A percentile compares a stretch with the other conserved stretches of the same genome.
Evolutionary conservation across 2,113 vertebrate species (phyloP).

Genomic region (Myiopsitta monachus): DNA sequence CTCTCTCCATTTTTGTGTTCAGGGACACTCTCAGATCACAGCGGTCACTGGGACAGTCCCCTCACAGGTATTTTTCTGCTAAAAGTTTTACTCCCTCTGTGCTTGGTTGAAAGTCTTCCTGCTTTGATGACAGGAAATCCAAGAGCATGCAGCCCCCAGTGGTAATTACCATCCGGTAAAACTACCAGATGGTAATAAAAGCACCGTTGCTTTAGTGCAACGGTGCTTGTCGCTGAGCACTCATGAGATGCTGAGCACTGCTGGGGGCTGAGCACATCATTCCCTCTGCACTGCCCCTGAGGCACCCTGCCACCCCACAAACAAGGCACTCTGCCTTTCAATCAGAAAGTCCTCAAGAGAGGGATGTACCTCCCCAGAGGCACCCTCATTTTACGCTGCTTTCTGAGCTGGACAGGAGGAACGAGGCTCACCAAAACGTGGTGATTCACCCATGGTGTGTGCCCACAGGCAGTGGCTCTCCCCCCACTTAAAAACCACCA

Average conservation of each 20-base stretch:
- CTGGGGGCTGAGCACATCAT: background rate
- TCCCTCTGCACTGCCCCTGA: background rate
- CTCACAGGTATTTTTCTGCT: background rate
- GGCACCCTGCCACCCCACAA: accelerated
- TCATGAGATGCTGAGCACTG: accelerated
- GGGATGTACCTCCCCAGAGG: background rate
- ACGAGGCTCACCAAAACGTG: accelerated
- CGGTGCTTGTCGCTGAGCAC: accelerated
- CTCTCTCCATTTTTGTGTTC: background rate
- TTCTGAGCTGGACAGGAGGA: background rate
- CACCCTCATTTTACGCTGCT: background rate
- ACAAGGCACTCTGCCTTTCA: background rate
- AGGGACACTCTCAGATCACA: background rate
- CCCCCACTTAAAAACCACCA: accelerated
- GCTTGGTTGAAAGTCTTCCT: background rate
- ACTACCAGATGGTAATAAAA: background rate
- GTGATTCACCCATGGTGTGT: background rate
- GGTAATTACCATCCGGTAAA: background rate
- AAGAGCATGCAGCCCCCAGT: background rate
- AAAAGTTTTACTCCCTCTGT: background rate
- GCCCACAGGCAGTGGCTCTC: accelerated
- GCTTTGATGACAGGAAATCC: background rate
- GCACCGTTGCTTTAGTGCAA: background rate
- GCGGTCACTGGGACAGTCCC: background rate
- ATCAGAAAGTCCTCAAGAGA: background rate